Conservation (phyloP, 2,888 invertebrate species). For the Netelia virgata region DNA sequence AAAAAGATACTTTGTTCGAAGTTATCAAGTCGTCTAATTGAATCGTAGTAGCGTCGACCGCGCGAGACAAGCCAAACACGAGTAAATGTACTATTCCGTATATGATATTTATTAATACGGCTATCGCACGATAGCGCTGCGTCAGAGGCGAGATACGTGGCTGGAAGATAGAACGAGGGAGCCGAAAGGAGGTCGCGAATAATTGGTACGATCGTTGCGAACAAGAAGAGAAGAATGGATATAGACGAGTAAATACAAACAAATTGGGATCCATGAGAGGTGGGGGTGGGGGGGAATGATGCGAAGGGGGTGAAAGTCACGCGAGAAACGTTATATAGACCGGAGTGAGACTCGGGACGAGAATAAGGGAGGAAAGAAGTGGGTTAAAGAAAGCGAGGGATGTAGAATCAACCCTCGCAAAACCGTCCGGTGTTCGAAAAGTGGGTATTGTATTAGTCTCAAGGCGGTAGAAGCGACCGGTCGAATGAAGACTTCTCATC, state of each 20-base stretch:
- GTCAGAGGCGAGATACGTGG: constrained; percentile 20
- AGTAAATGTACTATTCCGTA: constrained; percentile 10
- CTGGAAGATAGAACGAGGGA: constrained; percentile 22
- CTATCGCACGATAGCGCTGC: constrained; percentile 28
- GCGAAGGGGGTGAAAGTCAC: neutral
- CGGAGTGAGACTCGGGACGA: constrained; percentile 39
- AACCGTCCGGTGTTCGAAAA: constrained; percentile 57
- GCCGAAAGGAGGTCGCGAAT: constrained; percentile 48
- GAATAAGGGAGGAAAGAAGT: constrained; percentile 5
- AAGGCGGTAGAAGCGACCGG: constrained; percentile 20
- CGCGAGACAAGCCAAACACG: neutral
- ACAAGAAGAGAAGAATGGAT: constrained; percentile 63
- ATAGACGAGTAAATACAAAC: constrained; percentile 63
- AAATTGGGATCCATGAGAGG: constrained; percentile 21
- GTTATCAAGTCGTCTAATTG: too few relatives aligned
- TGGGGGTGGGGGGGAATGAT: neutral
- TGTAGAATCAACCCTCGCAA: constrained; percentile 34
- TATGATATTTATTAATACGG: neutral
- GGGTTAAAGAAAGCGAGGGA: constrained; percentile 22
- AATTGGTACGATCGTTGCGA: constrained; percentile 60
- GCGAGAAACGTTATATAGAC: constrained; percentile 21
- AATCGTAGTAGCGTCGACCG: neutral
- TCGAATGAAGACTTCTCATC: constrained; percentile 44
- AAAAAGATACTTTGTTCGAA: too few relatives aligned
- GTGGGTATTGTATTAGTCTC: constrained; percentile 59